These are phyloP conservation scores for Coregonus clupeaformis DNA, from an alignment of 2,113 vertebrate species.

Conservation along the genomic window DNA sequence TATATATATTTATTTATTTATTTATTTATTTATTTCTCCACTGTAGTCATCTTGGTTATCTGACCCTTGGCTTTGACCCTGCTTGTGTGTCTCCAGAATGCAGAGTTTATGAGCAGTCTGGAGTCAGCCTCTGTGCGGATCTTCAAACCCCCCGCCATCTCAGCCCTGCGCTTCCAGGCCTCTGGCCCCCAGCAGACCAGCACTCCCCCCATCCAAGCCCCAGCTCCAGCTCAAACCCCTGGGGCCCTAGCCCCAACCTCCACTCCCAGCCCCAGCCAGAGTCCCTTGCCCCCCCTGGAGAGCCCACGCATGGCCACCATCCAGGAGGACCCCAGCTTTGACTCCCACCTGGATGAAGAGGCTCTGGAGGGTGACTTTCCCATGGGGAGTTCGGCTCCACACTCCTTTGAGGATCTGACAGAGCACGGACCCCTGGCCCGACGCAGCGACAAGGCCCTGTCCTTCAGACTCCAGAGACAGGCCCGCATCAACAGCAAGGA, in stretches of 20 bases:
- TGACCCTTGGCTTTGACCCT: neutral
- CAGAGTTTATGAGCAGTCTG: constrained; percentile 91
- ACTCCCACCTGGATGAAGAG: constrained; percentile 65
- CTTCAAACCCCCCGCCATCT: constrained; percentile 78
- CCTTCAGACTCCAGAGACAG: constrained; percentile 80
- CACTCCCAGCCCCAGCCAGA: constrained; percentile 54
- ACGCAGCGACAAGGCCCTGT: constrained; percentile 75
- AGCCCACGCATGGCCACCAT: constrained; percentile 86
- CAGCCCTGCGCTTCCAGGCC: constrained; percentile 67
- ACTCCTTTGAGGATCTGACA: constrained; percentile 94
- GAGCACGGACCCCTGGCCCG: constrained; percentile 53
- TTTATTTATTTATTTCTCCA: too few relatives aligned
- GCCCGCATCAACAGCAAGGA: constrained; percentile 82
- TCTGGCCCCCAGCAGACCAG: constrained; percentile 56
- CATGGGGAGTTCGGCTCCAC: constrained; percentile 62
- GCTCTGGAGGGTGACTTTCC: constrained; percentile 85
- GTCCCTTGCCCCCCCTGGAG: constrained; percentile 24
- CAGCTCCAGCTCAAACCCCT: constrained; percentile 14
- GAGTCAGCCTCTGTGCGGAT: constrained; percentile 89
- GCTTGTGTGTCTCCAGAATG: constrained; percentile 76
- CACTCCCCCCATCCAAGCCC: constrained; percentile 38
- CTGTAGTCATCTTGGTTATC: neutral
- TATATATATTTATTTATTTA: too few relatives aligned
- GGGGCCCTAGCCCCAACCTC: constrained; percentile 4
- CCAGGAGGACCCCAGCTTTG: constrained; percentile 87